Conservation (phyloP, 2,888 invertebrate species). For the Orthonychiurus folsomi region DNA sequence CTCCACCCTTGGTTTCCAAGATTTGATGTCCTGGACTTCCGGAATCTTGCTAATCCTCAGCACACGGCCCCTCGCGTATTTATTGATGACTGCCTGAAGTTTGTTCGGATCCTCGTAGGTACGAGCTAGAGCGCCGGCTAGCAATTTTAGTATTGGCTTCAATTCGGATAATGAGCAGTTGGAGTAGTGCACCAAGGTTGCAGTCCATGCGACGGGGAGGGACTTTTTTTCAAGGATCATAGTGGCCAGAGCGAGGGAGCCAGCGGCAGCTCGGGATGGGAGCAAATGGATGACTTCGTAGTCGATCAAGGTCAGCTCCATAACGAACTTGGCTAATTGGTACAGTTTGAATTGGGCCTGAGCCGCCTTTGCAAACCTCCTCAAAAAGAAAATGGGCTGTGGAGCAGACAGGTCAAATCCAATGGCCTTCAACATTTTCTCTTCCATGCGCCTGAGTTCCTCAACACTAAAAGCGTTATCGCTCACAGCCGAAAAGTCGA, state of each 20-base stretch:
- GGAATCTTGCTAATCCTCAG: neutral
- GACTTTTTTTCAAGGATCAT: constrained; percentile 45
- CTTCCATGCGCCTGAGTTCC: constrained; percentile 76
- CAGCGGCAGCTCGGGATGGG: constrained; percentile 77
- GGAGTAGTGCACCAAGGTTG: constrained; percentile 66
- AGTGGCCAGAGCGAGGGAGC: constrained; percentile 66
- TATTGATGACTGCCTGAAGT: constrained; percentile 42
- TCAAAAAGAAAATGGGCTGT: constrained; percentile 75
- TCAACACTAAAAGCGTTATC: constrained; percentile 72
- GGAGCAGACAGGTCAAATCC: constrained; percentile 78
- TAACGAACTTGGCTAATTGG: constrained; percentile 69
- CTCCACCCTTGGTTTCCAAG: neutral
- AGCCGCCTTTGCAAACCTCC: constrained; percentile 61
- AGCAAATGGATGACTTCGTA: constrained; percentile 65
- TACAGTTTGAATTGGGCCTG: constrained; percentile 2
- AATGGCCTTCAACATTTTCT: constrained; percentile 62
- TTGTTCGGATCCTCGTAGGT: constrained; percentile 56
- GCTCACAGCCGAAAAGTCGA: constrained; percentile 83
- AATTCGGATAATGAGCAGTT: constrained; percentile 62
- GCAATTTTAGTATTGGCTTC: constrained; percentile 56
- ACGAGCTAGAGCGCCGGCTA: constrained; percentile 60
- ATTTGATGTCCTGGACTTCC: neutral
- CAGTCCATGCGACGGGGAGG: constrained; percentile 58
- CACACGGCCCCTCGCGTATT: neutral
- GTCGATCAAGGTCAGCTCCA: constrained; percentile 73